A percentile compares a stretch with the other conserved stretches of the same genome.
Evolutionary conservation across 2,888 invertebrate genomes (phyloP).

Genomic region (Drosophila fungiperda): DNA sequence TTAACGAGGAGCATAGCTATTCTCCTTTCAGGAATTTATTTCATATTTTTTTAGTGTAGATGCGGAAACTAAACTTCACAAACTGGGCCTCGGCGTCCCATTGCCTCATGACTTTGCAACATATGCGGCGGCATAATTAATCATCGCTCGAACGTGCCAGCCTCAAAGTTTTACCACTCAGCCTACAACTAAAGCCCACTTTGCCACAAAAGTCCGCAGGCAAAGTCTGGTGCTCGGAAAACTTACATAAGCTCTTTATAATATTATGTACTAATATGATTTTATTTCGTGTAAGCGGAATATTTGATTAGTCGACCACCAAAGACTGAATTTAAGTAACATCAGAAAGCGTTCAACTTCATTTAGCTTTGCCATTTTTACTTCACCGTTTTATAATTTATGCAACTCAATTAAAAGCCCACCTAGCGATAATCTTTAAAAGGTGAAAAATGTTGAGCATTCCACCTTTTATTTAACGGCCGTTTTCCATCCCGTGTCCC

Average conservation of each 20-base stretch:
- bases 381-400: constrained; percentile 40
- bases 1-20: neutral
- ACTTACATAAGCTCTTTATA: constrained; percentile 50
- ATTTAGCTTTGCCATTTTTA: neutral
- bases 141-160: constrained; percentile 67
- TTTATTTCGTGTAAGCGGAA: constrained; percentile 62
- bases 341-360: constrained; percentile 12
- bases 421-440: constrained; percentile 48
- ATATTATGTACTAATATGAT: constrained; percentile 46
- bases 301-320: constrained; percentile 69
- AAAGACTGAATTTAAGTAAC: constrained; percentile 57
- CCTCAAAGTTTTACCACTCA: constrained; percentile 44
- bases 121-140: constrained; percentile 74
- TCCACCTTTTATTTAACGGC: constrained; percentile 15
- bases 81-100: constrained; percentile 29
- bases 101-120: constrained; percentile 68
- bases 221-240: constrained; percentile 9
- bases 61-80: constrained; percentile 41
- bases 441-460: constrained; percentile 28
- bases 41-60: constrained; percentile 10
- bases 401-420: constrained; percentile 63
- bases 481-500: neutral
- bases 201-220: neutral
- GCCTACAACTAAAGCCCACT: neutral
- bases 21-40: neutral